Percentiles rank a stretch among this genome's conserved stretches.
These are phyloP conservation scores for Iguana delicatissima DNA, from an alignment of 2,797 vertebrate species.

Conservation along the genomic window DNA sequence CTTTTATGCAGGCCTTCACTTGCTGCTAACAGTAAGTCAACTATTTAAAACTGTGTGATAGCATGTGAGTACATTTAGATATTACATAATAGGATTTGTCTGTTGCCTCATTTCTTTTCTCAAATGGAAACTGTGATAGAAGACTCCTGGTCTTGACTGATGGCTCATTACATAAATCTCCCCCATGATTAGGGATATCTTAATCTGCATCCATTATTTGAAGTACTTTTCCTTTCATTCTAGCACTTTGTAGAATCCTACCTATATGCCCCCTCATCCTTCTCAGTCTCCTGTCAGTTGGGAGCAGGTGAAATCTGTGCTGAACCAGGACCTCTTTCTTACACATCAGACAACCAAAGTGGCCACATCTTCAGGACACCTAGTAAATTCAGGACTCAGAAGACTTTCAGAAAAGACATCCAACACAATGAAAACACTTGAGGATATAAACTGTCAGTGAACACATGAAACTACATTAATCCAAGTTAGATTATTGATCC, in stretches of 20 bases:
- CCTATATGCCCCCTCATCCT: not conserved
- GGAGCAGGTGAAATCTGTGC: not conserved
- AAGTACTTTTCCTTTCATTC: not conserved
- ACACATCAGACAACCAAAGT: not conserved
- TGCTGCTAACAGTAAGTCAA: conserved; percentile 66
- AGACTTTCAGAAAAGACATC: not conserved
- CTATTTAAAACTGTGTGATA: conserved; percentile 46
- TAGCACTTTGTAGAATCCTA: not conserved
- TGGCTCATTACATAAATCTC: not conserved
- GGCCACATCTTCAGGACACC: not conserved
- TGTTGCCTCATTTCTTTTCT: not conserved
- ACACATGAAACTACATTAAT: not conserved
- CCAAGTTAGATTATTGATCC: not conserved
- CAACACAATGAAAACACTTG: not conserved
- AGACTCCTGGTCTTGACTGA: not conserved
- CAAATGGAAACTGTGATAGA: not conserved
- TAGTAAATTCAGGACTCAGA: not conserved
- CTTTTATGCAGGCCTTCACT: conserved; percentile 53
- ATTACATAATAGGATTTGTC: conserved; percentile 38
- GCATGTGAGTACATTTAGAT: conserved; percentile 27
- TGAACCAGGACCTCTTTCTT: not conserved
- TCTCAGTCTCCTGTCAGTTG: not conserved
- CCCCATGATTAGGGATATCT: not conserved
- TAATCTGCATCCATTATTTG: conserved; percentile 8
- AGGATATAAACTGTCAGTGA: not conserved